Base-by-base conservation (phyloP, 1,140 invertebrate species). In the Caenorhabditis latens region DNA sequence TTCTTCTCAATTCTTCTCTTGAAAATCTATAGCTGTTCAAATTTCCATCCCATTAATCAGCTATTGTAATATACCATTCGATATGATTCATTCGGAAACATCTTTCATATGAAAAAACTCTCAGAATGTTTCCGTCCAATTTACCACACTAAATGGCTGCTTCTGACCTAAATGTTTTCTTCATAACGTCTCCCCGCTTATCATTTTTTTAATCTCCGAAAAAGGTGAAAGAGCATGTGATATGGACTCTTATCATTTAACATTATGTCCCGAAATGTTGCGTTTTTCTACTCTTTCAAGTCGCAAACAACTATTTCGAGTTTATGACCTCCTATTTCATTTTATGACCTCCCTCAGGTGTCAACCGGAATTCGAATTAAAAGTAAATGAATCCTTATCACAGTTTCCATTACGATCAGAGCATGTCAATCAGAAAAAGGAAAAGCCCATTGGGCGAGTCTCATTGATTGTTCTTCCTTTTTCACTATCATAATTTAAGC, bases 221-320 rank as follows among this genome's bases (percentile, higher is more conserved):
- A 79, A 50, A 75, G 67, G 63, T 40, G 65, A 16, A 71, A 71
- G 65, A 71, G 65, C 65, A 71, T 71, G 65, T 79, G 71, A 79
- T 79, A 50, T 21, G 11, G 6, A 16, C 7, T 16, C 21, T 46
- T 71, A 43, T 71, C 65, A 43, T 8, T 71, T 71, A 16, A 19
- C 65, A 71, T 24, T 63, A 63, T 9, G 61, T 6, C 43, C 11
- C 46, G 19, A 79, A 79, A 79, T 79, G 71, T 79, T 79, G 71
- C 71, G 46, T 11, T 79, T 50, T 79, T 71, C 24, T 19, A 2
- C 6, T 71, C 16, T 71, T n/a, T 42, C 2, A 21, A 61, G 9
- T 61, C 57, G 24, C 46, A 43, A 71, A 71, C 71, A 79, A 79
- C 42, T 53, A 9, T 13, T 9, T 13, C 21, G 7, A 7, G 43